A percentile compares a stretch with the other conserved stretches of the same genome.
Evolutionary conservation across 2,888 invertebrate genomes (phyloP).

Genomic region (Synergus japonicus): DNA sequence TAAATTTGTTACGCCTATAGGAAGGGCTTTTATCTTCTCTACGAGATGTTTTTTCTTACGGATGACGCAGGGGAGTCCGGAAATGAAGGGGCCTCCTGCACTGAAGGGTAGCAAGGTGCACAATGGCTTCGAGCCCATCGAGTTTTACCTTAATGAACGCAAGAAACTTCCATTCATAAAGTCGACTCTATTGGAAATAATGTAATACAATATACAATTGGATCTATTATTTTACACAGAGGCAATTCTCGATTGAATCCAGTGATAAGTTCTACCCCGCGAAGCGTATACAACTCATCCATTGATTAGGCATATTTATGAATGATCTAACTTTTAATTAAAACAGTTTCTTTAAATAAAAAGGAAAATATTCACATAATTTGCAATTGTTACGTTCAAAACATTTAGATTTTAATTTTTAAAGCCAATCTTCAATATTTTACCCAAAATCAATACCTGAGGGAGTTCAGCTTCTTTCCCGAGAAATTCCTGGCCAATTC

Average conservation of each 20-base stretch:
- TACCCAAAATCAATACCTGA: not conserved
- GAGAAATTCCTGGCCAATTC: not conserved
- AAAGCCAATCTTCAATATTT: not conserved
- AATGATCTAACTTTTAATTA: not conserved
- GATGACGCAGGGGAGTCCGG: slow-evolving; percentile 22
- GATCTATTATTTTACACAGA: not conserved
- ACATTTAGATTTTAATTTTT: no score
- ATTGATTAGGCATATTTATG: not conserved
- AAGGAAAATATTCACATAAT: no score
- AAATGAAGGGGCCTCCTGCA: slow-evolving; percentile 24
- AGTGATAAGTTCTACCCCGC: not conserved
- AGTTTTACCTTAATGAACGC: slow-evolving; percentile 34
- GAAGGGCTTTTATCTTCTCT: slow-evolving; percentile 12
- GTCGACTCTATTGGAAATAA: slow-evolving; percentile 20
- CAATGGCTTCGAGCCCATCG: slow-evolving; percentile 19
- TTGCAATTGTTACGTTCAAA: no score
- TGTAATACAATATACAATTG: not conserved
- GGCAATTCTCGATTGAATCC: not conserved
- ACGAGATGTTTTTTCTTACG: slow-evolving; percentile 29
- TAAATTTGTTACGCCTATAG: slow-evolving; percentile 36
- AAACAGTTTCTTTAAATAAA: no score
- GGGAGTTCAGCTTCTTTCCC: not conserved
- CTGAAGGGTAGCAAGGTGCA: not conserved
- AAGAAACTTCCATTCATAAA: slow-evolving; percentile 33
- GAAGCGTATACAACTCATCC: not conserved